Conservation (phyloP, 2,113 vertebrate species). For the Zosterops pallidus region DNA sequence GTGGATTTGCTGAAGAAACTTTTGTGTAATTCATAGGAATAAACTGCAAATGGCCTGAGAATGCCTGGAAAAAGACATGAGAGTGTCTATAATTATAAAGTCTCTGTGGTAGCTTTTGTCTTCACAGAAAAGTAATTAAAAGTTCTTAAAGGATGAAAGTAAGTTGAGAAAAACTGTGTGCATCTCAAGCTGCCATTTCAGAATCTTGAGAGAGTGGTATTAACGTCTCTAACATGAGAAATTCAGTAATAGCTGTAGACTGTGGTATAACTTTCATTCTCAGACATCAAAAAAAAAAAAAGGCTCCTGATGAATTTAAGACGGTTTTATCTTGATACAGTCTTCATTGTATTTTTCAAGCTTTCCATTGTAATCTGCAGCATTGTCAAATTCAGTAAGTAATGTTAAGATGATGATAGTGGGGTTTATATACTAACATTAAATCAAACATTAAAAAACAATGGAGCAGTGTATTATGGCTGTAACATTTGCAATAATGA, state of each 20-base stretch:
- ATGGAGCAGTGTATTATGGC: background rate
- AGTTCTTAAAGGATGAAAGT: constrained; percentile 14
- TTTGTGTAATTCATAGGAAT: background rate
- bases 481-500: background rate
- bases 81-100: background rate
- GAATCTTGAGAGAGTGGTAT: background rate
- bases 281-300: background rate
- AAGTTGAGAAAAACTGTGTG: background rate
- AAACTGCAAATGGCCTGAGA: background rate
- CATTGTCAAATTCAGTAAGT: constrained; percentile 27
- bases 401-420: background rate
- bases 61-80: background rate
- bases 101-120: background rate
- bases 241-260: constrained; percentile 29
- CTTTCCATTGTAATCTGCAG: background rate
- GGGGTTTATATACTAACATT: background rate
- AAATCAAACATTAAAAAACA: constrained; percentile 30
- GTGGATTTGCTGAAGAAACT: background rate
- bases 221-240: background rate
- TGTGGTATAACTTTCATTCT: background rate
- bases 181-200: background rate
- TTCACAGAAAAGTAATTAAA: constrained; percentile 23
- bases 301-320: background rate
- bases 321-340: background rate
- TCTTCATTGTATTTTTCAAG: background rate